Conservation (phyloP, 2,888 invertebrate genomes). For the Lepidochitona cinerea region DNA sequence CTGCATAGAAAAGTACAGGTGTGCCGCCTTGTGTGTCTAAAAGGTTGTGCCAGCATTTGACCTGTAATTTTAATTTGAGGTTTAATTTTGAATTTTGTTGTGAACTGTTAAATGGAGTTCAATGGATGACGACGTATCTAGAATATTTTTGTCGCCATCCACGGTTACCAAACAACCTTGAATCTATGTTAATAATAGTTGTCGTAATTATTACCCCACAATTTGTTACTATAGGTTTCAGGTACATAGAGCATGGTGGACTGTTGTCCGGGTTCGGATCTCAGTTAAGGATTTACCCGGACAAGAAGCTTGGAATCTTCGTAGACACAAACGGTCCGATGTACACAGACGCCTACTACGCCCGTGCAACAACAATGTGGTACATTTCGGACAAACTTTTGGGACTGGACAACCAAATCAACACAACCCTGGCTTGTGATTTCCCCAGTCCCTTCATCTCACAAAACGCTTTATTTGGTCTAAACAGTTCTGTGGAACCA, state of each 20-base stretch:
- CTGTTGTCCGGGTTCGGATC: slow-evolving; percentile 31
- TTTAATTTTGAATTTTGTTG: no score
- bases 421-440: slow-evolving; percentile 1
- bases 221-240: slow-evolving; percentile 31
- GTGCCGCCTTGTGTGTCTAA: no score
- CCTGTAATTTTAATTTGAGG: no score
- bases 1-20: no score
- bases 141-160: no score
- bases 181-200: no score
- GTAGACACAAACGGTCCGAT: slow-evolving; percentile 39
- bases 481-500: background rate
- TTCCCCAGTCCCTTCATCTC: slow-evolving; percentile 7
- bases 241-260: background rate
- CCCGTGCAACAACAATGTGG: background rate
- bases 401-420: slow-evolving; percentile 1
- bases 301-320: slow-evolving; percentile 38
- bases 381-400: slow-evolving; percentile 1
- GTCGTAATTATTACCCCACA: no score
- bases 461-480: background rate
- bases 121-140: no score
- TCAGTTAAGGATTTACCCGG: slow-evolving; percentile 39
- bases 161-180: no score
- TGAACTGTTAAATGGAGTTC: no score
- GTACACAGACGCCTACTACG: background rate
- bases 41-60: no score